phyloP scores from a whole-genome alignment of 2,888 invertebrate species.

The Agriopis aurantiaria region DNA sequence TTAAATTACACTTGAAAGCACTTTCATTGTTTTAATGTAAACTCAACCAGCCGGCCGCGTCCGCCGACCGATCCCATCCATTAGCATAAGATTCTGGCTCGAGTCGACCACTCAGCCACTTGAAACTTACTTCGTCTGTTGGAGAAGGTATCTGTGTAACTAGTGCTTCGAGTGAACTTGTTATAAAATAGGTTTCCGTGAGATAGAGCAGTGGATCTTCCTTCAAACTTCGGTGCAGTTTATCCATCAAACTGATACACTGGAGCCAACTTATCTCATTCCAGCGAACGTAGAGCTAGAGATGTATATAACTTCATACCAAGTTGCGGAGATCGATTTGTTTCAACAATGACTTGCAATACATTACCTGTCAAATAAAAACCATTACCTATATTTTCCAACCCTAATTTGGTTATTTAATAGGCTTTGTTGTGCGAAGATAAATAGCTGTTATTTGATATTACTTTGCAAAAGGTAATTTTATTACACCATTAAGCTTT shows the following conservation, averaged over 20 bases:
- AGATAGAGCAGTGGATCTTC: neutral
- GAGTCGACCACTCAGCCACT: neutral
- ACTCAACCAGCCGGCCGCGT: neutral
- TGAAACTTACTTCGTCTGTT: constrained; percentile 3
- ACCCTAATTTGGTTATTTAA: neutral
- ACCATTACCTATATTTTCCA: constrained; percentile 16
- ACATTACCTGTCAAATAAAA: constrained; percentile 16
- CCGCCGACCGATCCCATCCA: constrained; percentile 6
- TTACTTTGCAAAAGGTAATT: neutral
- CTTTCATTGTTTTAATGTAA: neutral
- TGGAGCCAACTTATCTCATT: constrained; percentile 4
- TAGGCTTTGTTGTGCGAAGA: neutral
- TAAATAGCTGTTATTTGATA: constrained; percentile 2
- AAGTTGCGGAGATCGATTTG: neutral
- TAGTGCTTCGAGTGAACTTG: neutral
- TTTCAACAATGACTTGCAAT: neutral
- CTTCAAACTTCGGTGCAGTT: constrained; percentile 7
- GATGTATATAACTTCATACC: neutral
- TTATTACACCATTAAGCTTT: too few species aligned
- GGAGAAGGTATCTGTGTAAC: constrained; percentile 2
- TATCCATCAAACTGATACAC: constrained; percentile 6
- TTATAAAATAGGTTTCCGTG: neutral
- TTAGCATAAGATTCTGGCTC: neutral
- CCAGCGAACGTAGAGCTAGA: neutral
- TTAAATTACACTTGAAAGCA: neutral